Evolutionary conservation across 1,140 invertebrate species (phyloP), one percentile per base, ranked within the genome.

Genomic region (Sesamia nonagrioides): DNA sequence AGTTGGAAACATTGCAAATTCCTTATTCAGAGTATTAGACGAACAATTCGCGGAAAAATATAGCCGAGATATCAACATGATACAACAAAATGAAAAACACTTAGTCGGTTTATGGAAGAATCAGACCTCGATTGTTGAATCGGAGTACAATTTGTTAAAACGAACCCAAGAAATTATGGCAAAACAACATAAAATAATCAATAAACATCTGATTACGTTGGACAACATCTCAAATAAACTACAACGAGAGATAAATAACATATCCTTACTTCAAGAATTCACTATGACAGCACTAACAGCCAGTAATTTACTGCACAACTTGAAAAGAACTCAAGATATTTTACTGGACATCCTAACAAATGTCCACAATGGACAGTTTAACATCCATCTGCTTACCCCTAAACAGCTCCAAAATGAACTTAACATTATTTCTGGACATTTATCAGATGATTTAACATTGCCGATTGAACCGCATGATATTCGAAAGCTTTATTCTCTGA

Each of bases 91-190:
- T 35, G 11, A 73, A 48, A 40, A 79, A 17, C 61, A 74, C 11
- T 17, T 61, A 5, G 17, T 33, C 2, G 2, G 2, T 3, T 18
- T 69, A 6, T 73, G 17, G 56, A 77, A 73, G 60, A 73, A 77
- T 11, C 76, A 81, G 52, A 81, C 75, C 1, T 73, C 76, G 0
- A 42, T 81, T 7, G 37, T 77, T 0, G 76, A 81, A 37, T 52
- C 69, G 0, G 66, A 78, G 13, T 78, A 68, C 33, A 82, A 82
- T 42, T 9, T 75, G 7, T 21, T 78, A 27, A 27, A 27, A 27
- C 27, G 27, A 3, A 27, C 27, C 1, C 1, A 27, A 27, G 27
- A 27, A 27, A 27, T 27, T 3, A 27, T 27, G 27, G 27, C 27
- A 1, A 27, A 1, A 3, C 27, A 27, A 27, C 27, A 27, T 27